These are phyloP conservation scores for Diogma glabrata DNA, from an alignment of 2,888 invertebrate genomes.

Conservation along the genomic window DNA sequence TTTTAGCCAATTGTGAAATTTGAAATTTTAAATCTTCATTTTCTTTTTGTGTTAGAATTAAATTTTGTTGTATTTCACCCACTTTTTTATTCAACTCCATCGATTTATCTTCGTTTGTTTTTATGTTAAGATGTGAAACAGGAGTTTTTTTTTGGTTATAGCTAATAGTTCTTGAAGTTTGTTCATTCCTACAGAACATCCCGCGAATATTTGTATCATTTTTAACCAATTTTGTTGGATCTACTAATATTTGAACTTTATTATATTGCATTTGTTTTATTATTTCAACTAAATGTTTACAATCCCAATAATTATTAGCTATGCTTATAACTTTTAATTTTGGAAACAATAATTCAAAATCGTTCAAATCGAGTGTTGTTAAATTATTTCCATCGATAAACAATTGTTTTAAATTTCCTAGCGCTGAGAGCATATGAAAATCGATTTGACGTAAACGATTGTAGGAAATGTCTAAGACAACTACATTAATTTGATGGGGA, in stretches of 20 bases:
- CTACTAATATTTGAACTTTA: neutral
- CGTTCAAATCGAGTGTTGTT: neutral
- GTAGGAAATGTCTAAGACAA: neutral
- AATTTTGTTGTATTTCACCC: no score
- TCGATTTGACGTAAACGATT: neutral
- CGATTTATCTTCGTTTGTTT: no score
- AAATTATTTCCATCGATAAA: constrained; percentile 2
- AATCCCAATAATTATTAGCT: constrained; percentile 6
- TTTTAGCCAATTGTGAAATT: no score
- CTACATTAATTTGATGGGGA: neutral
- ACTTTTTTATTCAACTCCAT: no score
- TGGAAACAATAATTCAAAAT: neutral
- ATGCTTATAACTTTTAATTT: neutral
- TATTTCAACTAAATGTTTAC: neutral
- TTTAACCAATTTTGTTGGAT: neutral
- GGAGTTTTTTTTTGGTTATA: no score
- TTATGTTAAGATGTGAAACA: no score
- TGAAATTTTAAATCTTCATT: no score
- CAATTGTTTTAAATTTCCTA: neutral
- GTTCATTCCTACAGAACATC: no score
- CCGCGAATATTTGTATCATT: constrained; percentile 1
- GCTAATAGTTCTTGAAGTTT: no score
- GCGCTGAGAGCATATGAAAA: neutral
- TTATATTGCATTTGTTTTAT: neutral
- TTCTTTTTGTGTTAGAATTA: no score